Percentiles rank a stretch among this genome's conserved stretches.
Evolutionary conservation across 1,140 invertebrate genomes (phyloP).

Genomic region (Hypothenemus hampei): DNA sequence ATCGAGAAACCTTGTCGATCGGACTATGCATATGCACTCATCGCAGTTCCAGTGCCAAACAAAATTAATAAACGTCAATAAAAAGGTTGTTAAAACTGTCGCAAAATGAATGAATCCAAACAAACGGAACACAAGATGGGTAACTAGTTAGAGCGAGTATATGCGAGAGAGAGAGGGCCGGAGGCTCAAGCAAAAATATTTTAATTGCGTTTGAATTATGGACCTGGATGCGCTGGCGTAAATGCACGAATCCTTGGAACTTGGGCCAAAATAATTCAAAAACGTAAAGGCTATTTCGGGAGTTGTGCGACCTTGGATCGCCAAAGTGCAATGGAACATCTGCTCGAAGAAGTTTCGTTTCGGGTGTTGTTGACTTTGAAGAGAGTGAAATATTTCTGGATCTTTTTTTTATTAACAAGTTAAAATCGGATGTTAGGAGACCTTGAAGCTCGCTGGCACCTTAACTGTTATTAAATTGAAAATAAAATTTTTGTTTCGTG

Average conservation of each 20-base stretch:
- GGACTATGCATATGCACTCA: too few species aligned
- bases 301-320: slow-evolving; percentile 1
- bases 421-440: too few species aligned
- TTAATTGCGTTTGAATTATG: slow-evolving; percentile 21
- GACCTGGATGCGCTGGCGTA: slow-evolving; percentile 5
- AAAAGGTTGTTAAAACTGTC: neutral
- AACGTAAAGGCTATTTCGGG: slow-evolving; percentile 5
- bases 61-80: slow-evolving; percentile 9
- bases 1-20: neutral
- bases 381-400: too few species aligned
- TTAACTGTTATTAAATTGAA: too few species aligned
- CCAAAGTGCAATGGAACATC: slow-evolving; percentile 18
- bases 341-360: too few species aligned
- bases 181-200: slow-evolving; percentile 18
- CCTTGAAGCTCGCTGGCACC: too few species aligned
- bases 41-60: neutral
- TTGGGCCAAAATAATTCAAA: slow-evolving; percentile 18
- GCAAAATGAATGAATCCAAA: slow-evolving; percentile 8
- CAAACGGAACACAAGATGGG: too few species aligned
- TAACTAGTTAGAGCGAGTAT: too few species aligned
- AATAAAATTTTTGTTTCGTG: too few species aligned
- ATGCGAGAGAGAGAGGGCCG: too few species aligned
- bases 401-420: too few species aligned
- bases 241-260: slow-evolving; percentile 17
- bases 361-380: too few species aligned